Base-by-base conservation (phyloP, 2,797 vertebrate genomes). In the Oceanodroma leucorhoa region DNA sequence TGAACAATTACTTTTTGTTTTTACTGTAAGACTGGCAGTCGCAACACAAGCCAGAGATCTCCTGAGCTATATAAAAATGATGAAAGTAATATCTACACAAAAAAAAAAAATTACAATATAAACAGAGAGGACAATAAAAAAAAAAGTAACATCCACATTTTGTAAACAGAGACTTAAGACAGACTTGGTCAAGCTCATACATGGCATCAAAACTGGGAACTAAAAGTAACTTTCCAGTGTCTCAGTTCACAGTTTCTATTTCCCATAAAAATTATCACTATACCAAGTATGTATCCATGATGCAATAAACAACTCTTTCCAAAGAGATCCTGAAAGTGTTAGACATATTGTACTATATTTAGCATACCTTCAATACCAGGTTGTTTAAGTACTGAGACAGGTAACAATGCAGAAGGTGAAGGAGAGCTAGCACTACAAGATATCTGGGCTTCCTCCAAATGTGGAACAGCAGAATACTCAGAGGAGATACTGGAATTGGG, bases 351-450 rank as follows among this genome's bases (percentile, higher is more conserved):
- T 18, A 61, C 6, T 27, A 0, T 27, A 8, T 67, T 83, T 76
- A 62, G 71, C 62, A 97, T 99, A 99, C 99, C 98, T 97, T 99
- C 98, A 90, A 95, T 97, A 96, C 96, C 97, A 60, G 98, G 98
- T 26, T 99, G 98, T 97, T 99, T 99, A 96, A 99, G 98, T 91
- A 98, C 98, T 79, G 99, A 99, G 92, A 96, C 95, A 26, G 99
- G 99, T 96, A 99, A 98, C 97, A 98, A 98, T 92, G 98, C 96
- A 95, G 98, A 98, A 45, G 98, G 98, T 36, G 99, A 98, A 73
- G 98, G 97, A 53, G 98, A 98, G 97, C 98, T 98, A 58, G 98
- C 97, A 29, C 97, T 97, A 92, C 97, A 98, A 62, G 98, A 96
- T 19, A 98, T 97, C 5, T 98, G 98, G 71, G 98, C 98, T 97